These are phyloP conservation scores for Acleris sparsana DNA, from an alignment of 2,888 invertebrate genomes.

Conservation along the genomic window DNA sequence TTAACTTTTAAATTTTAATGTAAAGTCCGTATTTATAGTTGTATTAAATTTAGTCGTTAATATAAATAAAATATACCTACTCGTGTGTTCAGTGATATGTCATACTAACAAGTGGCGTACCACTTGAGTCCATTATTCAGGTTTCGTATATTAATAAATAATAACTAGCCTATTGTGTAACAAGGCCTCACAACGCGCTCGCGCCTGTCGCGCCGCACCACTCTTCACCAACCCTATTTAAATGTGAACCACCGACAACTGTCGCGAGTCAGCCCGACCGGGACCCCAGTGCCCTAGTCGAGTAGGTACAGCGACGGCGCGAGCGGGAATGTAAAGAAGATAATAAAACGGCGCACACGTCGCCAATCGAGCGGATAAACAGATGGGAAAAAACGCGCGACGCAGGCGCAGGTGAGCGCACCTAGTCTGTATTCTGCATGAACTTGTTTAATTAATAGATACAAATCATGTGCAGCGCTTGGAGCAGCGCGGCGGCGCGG, in stretches of 20 bases:
- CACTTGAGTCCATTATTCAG: no score
- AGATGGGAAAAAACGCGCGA: constrained; percentile 16
- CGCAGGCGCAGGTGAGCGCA: constrained; percentile 17
- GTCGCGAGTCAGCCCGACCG: constrained; percentile 2
- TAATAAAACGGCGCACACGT: constrained; percentile 15
- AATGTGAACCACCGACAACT: constrained; percentile 16
- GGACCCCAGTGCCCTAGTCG: background rate
- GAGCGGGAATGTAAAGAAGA: constrained; percentile 1
- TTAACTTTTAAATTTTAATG: no score
- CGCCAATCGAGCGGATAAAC: constrained; percentile 30
- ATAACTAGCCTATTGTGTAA: no score
- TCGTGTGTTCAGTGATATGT: no score
- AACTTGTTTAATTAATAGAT: constrained; percentile 31
- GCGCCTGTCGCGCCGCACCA: background rate
- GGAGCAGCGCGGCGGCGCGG: no score
- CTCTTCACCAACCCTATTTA: background rate
- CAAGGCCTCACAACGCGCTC: no score
- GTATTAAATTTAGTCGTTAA: no score
- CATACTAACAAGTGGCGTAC: no score
- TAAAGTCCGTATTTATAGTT: no score
- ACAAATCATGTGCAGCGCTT: constrained; percentile 15
- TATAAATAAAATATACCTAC: no score
- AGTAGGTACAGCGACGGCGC: background rate
- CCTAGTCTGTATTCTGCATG: constrained; percentile 17
- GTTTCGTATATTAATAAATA: no score